Conservation (phyloP, 2,113 vertebrate species). For the Salvelinus namaycush region DNA sequence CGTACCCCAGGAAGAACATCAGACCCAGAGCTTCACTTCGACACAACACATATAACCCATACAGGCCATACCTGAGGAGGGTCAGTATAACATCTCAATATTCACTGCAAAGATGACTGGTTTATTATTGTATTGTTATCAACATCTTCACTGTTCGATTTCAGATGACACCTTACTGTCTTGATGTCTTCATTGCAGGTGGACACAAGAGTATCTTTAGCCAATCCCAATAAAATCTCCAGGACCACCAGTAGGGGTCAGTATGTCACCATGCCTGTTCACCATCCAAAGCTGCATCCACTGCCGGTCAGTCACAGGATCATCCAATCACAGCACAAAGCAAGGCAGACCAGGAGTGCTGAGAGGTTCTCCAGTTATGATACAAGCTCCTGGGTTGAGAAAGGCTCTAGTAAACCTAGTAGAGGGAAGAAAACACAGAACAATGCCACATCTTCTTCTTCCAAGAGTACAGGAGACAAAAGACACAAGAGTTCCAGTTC, state of each 20-base stretch:
- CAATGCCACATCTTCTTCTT: neutral
- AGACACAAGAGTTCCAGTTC: slow-evolving; percentile 43
- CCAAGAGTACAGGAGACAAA: slow-evolving; percentile 10
- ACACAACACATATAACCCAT: neutral
- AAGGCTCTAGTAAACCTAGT: neutral
- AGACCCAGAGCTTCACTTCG: neutral
- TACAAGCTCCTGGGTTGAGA: neutral
- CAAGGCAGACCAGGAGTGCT: slow-evolving; percentile 8
- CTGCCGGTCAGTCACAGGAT: slow-evolving; percentile 31
- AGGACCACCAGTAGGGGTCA: slow-evolving; percentile 55
- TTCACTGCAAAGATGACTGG: neutral
- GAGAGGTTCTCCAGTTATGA: neutral
- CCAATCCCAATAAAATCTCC: neutral
- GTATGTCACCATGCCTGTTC: slow-evolving; percentile 40
- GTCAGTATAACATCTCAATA: neutral
- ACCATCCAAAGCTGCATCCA: slow-evolving; percentile 23
- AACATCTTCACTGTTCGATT: neutral
- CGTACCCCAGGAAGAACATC: neutral
- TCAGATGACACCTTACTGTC: no score
- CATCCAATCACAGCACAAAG: slow-evolving; percentile 33
- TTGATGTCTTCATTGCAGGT: neutral
- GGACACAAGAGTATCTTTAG: slow-evolving; percentile 2
- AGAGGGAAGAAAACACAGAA: neutral
- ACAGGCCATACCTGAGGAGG: neutral
- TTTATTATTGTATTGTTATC: neutral